phyloP scores from a whole-genome alignment of 2,797 vertebrate species.

The Halcyon chelicuti region DNA sequence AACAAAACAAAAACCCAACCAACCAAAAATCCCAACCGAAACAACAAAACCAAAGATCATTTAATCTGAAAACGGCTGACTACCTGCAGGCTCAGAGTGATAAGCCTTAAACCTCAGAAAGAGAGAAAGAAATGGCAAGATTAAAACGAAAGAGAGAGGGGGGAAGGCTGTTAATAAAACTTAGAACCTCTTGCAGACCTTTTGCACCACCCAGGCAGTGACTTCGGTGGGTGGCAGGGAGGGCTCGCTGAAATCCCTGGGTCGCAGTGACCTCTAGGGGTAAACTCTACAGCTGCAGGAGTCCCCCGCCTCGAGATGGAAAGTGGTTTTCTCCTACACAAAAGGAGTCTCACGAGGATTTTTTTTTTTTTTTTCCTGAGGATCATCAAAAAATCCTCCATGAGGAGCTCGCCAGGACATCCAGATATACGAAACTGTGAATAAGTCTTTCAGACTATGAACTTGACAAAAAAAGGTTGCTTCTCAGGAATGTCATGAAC shows the following conservation, averaged over 20 bases:
- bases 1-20: fast-evolving
- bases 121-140: not conserved
- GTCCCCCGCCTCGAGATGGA: not conserved
- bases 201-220: fast-evolving
- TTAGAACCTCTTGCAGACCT: not conserved
- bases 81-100: not conserved
- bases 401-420: not conserved
- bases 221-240: fast-evolving
- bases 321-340: not conserved
- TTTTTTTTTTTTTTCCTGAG: not conserved
- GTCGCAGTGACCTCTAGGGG: slow-evolving; percentile 80
- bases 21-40: not conserved
- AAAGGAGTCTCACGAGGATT: not conserved
- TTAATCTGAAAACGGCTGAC: not conserved
- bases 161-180: not conserved
- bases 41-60: not conserved
- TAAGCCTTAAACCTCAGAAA: not conserved
- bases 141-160: not conserved
- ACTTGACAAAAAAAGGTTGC: not conserved
- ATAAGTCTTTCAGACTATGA: not conserved
- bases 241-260: slow-evolving; percentile 50
- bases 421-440: not conserved
- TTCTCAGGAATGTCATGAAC: not conserved
- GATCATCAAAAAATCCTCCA: not conserved
- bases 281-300: slow-evolving; percentile 32